These are phyloP conservation scores for Etheostoma nigrum DNA, from an alignment of 2,797 vertebrate species.

Conservation along the genomic window DNA sequence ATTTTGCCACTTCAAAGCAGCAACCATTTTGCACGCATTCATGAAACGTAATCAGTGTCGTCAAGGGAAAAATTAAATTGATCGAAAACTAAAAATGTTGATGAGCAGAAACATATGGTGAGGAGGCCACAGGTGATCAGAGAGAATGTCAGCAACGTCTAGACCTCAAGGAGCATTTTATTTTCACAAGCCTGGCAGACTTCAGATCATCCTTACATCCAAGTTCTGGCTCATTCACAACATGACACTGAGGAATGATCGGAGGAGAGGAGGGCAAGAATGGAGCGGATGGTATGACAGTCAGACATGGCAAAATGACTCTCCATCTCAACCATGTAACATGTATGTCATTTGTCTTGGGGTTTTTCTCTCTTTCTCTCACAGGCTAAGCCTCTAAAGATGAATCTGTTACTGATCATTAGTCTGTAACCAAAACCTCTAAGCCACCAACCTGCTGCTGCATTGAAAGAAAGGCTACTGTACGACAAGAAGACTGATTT, in stretches of 20 bases:
- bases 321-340: constrained; percentile 23
- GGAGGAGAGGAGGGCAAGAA: constrained; percentile 35
- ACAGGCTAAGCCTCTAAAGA: constrained; percentile 23
- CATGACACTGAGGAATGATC: constrained; percentile 68
- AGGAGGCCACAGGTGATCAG: constrained; percentile 50
- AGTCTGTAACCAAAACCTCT: constrained; percentile 51
- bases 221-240: constrained; percentile 21
- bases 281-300: constrained; percentile 44
- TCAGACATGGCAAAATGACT: constrained; percentile 46
- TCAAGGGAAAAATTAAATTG: background rate
- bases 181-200: constrained; percentile 14
- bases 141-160: constrained; percentile 38
- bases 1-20: constrained; percentile 41
- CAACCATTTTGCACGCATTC: background rate
- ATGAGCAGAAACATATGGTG: constrained; percentile 64
- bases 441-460: background rate
- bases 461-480: constrained; percentile 7
- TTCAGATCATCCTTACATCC: constrained; percentile 58
- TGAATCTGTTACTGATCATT: constrained; percentile 38
- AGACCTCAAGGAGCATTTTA: constrained; percentile 29
- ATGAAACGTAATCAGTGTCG: constrained; percentile 28
- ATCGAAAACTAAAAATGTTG: constrained; percentile 36
- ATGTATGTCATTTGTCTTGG: constrained; percentile 49
- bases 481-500: background rate
- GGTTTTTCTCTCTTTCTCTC: background rate